Base-by-base conservation (phyloP, 2,888 invertebrate genomes). In the Drosophila affinis region DNA sequence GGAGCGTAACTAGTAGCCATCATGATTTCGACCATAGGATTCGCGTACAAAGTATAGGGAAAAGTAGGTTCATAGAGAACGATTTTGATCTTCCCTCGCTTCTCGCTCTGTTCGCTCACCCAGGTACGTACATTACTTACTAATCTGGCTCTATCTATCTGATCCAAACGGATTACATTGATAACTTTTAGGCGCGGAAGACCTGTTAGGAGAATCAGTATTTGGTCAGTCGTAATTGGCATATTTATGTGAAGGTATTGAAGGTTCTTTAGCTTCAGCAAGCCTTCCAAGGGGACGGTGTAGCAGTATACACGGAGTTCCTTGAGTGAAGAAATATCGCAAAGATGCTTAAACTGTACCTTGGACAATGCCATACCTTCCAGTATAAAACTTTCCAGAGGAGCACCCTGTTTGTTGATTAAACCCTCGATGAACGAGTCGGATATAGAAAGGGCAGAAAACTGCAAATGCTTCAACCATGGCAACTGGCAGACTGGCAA, bases 381-480 rank as follows among this genome's bases (percentile, higher is more conserved):
- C 21, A 24, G 24, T 0, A 24, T 24, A 70, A 76, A 56, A 5
- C 58, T 74, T 18, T 74, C 59, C 29, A 57, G n/a, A 0, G 48
- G 62, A 9, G 47, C 7, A 9, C 52, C 53, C 1, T 12, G 1
- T 45, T 48, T 71, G 7, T 21, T n/a, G 12, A 72, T 17, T 1
- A 76, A 47, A 0, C 18, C 51, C 1, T 48, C 24, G 14, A 77
- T 53, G 0, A 76, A 53, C 7, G 27, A 9, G 2, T 18, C 0
- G 9, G 48, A 47, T 5, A 51, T 9, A 1, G 4, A 34, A 1
- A 7, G 27, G 3, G 24, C 24, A 21, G 21, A n/a, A 47, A 76
- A 5, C 17, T 44, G 51, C 6, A 76, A 21, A 51, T 76, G 77
- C 39, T 74, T 59, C 9, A 76, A 18, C 4, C 45, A n/a, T 62